phyloP scores from a whole-genome alignment of 2,113 vertebrate species.

The Channa maculata region DNA sequence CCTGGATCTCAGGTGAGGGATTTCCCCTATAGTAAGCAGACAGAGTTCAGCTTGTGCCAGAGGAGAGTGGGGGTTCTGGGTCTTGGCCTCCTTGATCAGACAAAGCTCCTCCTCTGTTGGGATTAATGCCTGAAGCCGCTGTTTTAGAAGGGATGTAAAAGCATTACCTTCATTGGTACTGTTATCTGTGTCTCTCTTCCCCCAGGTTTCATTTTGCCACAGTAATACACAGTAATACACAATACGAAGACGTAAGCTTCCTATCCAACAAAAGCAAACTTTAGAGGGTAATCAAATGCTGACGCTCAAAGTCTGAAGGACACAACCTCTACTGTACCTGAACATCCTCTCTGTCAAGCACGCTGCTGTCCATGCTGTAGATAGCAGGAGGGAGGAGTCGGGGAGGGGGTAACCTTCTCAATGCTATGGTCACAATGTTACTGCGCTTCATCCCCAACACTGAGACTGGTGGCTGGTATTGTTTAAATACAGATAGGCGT shows the following conservation, averaged over 20 bases:
- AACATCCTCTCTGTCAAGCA: slow-evolving; percentile 83
- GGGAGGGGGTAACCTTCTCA: slow-evolving; percentile 81
- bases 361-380: slow-evolving; percentile 83
- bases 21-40: slow-evolving; percentile 77
- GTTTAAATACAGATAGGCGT: neutral
- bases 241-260: neutral
- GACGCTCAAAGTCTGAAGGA: neutral
- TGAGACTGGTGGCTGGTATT: slow-evolving; percentile 74
- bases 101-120: slow-evolving; percentile 82
- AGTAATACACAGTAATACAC: no score
- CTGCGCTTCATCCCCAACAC: slow-evolving; percentile 83
- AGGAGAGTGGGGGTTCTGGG: slow-evolving; percentile 53
- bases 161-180: neutral
- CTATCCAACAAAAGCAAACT: neutral
- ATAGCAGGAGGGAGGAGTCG: slow-evolving; percentile 83
- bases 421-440: slow-evolving; percentile 84
- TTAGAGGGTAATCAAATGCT: neutral
- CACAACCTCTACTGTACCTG: slow-evolving; percentile 66
- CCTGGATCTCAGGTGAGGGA: slow-evolving; percentile 76
- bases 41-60: slow-evolving; percentile 82
- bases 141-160: slow-evolving; percentile 3
- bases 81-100: slow-evolving; percentile 78
- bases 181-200: neutral
- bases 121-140: slow-evolving; percentile 79
- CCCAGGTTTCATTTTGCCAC: neutral